These are phyloP conservation scores for Griposia aprilina DNA, from an alignment of 2,888 invertebrate genomes.

Conservation along the genomic window DNA sequence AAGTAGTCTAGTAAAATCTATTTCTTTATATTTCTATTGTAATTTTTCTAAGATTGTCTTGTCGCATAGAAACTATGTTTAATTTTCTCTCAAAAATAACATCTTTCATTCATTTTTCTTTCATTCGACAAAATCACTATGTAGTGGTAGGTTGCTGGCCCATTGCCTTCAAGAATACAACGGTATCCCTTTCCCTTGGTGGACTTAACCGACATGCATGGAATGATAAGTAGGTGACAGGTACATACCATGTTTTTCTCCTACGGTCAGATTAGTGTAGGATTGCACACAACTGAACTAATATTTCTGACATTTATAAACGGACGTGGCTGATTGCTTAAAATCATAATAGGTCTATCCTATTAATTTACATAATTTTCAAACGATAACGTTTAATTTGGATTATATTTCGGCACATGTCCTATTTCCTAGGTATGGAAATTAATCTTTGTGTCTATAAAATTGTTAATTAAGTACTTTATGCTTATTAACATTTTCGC, in stretches of 20 bases:
- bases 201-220: conserved; percentile 47
- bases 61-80: not conserved
- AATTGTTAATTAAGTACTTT: conserved; percentile 17
- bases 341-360: conserved; percentile 3
- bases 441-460: conserved; percentile 29
- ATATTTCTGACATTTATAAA: conserved; percentile 16
- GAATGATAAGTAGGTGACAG: conserved; percentile 53
- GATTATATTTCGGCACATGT: conserved; percentile 19
- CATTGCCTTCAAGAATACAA: conserved; percentile 53
- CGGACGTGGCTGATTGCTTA: not conserved
- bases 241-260: conserved; percentile 30
- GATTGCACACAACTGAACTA: conserved; percentile 12
- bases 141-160: conserved; percentile 25
- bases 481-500: conserved; percentile 27
- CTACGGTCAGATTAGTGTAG: conserved; percentile 4
- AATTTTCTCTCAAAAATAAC: conserved; percentile 4
- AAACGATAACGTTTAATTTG: conserved; percentile 1
- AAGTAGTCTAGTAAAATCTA: not conserved
- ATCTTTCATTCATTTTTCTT: not conserved
- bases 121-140: conserved; percentile 33
- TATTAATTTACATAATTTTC: conserved; percentile 35
- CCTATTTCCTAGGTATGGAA: conserved; percentile 10
- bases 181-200: conserved; percentile 59
- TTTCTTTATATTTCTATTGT: not conserved
- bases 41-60: not conserved